These are phyloP conservation scores for Ceuthmochares aereus DNA, from an alignment of 2,113 vertebrate species.

Conservation along the genomic window DNA sequence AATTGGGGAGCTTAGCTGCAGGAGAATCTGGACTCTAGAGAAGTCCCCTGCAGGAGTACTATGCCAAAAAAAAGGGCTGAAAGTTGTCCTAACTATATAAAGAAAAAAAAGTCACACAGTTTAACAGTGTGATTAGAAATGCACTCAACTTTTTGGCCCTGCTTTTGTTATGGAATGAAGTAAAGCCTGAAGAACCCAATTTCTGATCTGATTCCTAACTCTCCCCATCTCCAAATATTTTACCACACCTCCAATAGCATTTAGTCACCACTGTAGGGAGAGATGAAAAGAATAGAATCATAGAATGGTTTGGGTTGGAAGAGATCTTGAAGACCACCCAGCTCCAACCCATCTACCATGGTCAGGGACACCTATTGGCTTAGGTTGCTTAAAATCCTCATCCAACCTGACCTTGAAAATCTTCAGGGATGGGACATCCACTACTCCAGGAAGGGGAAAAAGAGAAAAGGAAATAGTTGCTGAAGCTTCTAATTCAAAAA, in stretches of 20 bases:
- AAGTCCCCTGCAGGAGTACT: background rate
- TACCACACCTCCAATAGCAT: fast-evolving
- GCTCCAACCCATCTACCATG: too few relatives aligned
- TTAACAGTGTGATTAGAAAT: background rate
- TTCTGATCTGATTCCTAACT: background rate
- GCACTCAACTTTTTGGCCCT: background rate
- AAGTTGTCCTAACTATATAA: background rate
- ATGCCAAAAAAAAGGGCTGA: background rate
- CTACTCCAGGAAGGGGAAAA: too few relatives aligned
- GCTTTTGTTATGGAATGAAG: background rate
- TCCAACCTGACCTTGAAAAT: too few relatives aligned
- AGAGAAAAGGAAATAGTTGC: background rate
- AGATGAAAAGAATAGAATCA: background rate
- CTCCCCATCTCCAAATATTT: background rate
- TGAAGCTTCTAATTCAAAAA: background rate
- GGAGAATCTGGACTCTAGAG: conserved; percentile 58
- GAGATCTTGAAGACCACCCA: too few relatives aligned
- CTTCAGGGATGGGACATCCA: too few relatives aligned
- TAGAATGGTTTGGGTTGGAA: too few relatives aligned
- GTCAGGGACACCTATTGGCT: too few relatives aligned
- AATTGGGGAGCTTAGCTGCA: conserved; percentile 64
- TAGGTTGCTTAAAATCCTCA: too few relatives aligned
- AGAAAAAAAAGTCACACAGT: background rate
- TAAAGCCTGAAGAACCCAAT: background rate
- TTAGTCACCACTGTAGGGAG: fast-evolving